A percentile compares a stretch with the other conserved stretches of the same genome.
Evolutionary conservation across 1,140 invertebrate genomes (phyloP).

Genomic region (Caenorhabditis briggsae): DNA sequence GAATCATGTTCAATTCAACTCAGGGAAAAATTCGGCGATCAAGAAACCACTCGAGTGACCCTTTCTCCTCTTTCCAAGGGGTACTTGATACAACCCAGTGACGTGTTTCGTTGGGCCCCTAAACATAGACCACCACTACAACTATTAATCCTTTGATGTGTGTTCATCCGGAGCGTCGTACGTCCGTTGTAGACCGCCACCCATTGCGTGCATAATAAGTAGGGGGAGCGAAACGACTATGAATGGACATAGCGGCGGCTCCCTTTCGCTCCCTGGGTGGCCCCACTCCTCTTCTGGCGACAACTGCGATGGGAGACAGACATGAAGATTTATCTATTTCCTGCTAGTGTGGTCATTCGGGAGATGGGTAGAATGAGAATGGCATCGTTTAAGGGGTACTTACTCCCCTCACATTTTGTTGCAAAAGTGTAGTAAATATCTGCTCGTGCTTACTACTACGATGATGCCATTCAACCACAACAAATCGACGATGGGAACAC

Average conservation of each 20-base stretch:
- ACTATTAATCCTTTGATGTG: constrained; percentile 49
- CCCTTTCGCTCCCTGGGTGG: constrained; percentile 12
- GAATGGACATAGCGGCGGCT: neutral
- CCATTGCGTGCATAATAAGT: constrained; percentile 30
- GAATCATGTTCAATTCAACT: neutral
- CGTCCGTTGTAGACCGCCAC: constrained; percentile 10
- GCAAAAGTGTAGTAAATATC: constrained; percentile 2
- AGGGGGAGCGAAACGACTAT: neutral
- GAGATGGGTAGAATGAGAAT: too few species aligned
- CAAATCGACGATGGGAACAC: constrained; percentile 47
- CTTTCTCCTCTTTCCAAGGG: neutral
- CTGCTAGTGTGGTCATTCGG: neutral
- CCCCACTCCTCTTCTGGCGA: neutral
- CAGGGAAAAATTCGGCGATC: neutral
- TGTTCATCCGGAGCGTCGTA: constrained; percentile 3
- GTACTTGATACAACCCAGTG: constrained; percentile 39
- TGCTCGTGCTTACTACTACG: neutral
- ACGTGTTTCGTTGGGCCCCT: neutral
- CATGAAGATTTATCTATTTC: constrained; percentile 40
- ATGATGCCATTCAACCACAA: constrained; percentile 52
- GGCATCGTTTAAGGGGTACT: too few species aligned
- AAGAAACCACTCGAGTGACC: constrained; percentile 44
- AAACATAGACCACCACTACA: neutral
- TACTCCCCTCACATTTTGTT: neutral
- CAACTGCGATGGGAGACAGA: neutral